These are phyloP conservation scores for Zonitis immaculata DNA, from an alignment of 2,888 invertebrate genomes.

Conservation along the genomic window DNA sequence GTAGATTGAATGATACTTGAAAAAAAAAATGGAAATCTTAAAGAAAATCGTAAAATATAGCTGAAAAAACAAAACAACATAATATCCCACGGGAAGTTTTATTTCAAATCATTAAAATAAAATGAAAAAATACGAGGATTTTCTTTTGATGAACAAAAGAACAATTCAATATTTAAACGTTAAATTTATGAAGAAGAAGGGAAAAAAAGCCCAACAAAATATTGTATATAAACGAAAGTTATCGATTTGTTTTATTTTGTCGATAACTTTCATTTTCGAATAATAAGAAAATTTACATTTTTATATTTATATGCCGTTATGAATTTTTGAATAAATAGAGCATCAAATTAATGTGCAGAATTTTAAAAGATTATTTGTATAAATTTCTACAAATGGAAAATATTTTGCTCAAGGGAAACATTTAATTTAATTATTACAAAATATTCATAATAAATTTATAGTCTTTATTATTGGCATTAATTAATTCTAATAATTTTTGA, in stretches of 20 bases:
- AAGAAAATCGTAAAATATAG: not conserved
- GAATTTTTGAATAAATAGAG: conserved; percentile 10
- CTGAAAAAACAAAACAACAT: not conserved
- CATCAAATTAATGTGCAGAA: conserved; percentile 15
- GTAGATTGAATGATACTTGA: not conserved
- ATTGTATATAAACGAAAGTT: too few relatives aligned
- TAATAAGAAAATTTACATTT: not conserved
- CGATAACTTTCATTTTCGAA: not conserved
- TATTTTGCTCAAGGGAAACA: conserved; percentile 14
- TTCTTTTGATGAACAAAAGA: not conserved
- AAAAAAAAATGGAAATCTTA: not conserved
- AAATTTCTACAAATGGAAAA: conserved; percentile 11
- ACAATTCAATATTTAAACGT: not conserved
- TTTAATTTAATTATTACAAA: conserved; percentile 17
- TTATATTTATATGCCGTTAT: not conserved
- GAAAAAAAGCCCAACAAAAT: too few relatives aligned
- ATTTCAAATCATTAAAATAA: not conserved
- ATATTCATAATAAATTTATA: conserved; percentile 8
- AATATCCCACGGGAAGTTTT: not conserved
- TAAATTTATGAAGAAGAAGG: too few relatives aligned
- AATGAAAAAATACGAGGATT: not conserved
- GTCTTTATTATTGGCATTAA: too few relatives aligned
- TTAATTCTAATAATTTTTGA: too few relatives aligned
- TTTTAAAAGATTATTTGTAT: conserved; percentile 11
- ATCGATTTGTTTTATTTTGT: too few relatives aligned